Conservation (phyloP, 1,140 invertebrate species). For the Scaptomyza montana region DNA sequence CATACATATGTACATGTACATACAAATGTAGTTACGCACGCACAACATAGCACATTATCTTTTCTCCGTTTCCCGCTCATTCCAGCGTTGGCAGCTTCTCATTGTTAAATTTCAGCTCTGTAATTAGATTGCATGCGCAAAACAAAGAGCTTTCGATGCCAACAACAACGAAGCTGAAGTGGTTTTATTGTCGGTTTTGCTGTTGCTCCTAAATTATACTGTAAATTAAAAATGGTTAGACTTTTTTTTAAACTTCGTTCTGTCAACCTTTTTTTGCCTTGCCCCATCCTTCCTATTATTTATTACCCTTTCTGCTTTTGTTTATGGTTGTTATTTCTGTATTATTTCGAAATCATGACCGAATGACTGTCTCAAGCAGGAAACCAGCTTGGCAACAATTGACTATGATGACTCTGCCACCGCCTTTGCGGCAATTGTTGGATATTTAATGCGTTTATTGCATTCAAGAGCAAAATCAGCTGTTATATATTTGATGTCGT, state of each 20-base stretch:
- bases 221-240: slow-evolving; percentile 9
- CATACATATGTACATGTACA: background rate
- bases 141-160: slow-evolving; percentile 18
- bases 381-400: slow-evolving; percentile 41
- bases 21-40: slow-evolving; percentile 3
- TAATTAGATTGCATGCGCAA: slow-evolving; percentile 51
- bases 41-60: slow-evolving; percentile 21
- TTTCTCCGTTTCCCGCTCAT: slow-evolving; percentile 6
- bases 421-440: slow-evolving; percentile 17
- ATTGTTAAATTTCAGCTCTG: slow-evolving; percentile 41
- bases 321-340: slow-evolving; percentile 18
- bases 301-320: slow-evolving; percentile 26
- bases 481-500: slow-evolving; percentile 23
- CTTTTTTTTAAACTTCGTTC: too few species aligned
- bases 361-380: slow-evolving; percentile 1
- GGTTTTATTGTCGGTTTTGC: slow-evolving; percentile 11
- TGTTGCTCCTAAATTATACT: background rate
- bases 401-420: background rate
- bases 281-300: background rate
- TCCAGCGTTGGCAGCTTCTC: slow-evolving; percentile 35
- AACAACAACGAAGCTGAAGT: slow-evolving; percentile 17
- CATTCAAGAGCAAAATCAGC: slow-evolving; percentile 45
- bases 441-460: slow-evolving; percentile 42
- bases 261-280: slow-evolving; percentile 1
- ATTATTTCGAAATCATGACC: slow-evolving; percentile 33